These are phyloP conservation scores for Carpatolechia fugitivella DNA, from an alignment of 2,888 invertebrate genomes.

Conservation along the genomic window DNA sequence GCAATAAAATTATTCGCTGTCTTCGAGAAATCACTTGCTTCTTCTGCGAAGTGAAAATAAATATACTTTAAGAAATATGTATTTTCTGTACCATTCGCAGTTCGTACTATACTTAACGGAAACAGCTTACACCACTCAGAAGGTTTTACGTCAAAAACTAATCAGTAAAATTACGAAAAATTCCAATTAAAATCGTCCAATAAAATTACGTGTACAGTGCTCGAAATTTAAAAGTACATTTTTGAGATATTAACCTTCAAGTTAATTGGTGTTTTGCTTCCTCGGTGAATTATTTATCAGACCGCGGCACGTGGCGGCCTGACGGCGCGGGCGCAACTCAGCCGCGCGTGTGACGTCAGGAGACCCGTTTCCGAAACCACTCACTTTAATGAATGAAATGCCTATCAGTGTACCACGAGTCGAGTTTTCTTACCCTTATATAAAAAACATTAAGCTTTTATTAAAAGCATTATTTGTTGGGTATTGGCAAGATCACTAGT, in stretches of 20 bases:
- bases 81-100: too few relatives aligned
- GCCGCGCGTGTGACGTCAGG: constrained; percentile 14
- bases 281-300: constrained; percentile 16
- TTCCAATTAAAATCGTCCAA: constrained; percentile 1
- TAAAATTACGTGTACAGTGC: constrained; percentile 7
- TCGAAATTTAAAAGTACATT: constrained; percentile 8
- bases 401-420: constrained; percentile 10
- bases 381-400: constrained; percentile 24
- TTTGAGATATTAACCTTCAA: constrained; percentile 9
- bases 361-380: constrained; percentile 15
- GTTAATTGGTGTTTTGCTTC: constrained; percentile 18
- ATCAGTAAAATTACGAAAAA: too few relatives aligned
- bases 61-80: too few relatives aligned
- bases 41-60: too few relatives aligned
- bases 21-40: too few relatives aligned
- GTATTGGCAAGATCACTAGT: too few relatives aligned
- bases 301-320: constrained; percentile 14
- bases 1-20: too few relatives aligned
- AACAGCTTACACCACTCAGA: too few relatives aligned
- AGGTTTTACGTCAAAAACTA: too few relatives aligned
- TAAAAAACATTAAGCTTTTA: too few relatives aligned
- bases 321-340: neutral
- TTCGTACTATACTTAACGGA: too few relatives aligned
- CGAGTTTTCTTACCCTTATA: neutral
- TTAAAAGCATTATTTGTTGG: too few relatives aligned